Conservation (phyloP, 2,113 vertebrate species). For the Dissostichus mawsoni region DNA sequence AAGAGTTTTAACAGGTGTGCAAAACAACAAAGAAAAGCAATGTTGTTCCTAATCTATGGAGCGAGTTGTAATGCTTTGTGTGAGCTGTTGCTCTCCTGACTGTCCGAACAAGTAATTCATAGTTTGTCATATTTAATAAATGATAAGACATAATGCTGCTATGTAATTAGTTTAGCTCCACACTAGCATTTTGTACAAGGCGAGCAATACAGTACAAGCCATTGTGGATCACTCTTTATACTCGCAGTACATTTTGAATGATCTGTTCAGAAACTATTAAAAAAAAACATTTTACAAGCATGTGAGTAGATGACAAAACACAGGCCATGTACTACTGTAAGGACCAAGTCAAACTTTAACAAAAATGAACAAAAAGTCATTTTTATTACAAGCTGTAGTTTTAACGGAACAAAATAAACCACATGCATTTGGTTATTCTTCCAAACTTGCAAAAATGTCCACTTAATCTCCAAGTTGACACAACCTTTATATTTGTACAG, state of each 20-base stretch:
- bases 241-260: not conserved
- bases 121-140: not conserved
- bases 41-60: not conserved
- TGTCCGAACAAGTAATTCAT: not conserved
- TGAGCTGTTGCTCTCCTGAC: not conserved
- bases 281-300: too few relatives aligned
- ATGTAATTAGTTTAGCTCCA: not conserved
- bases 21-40: not conserved
- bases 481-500: constrained; percentile 4
- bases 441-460: not conserved
- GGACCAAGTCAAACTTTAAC: too few relatives aligned
- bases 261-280: not conserved
- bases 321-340: too few relatives aligned
- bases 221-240: not conserved
- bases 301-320: too few relatives aligned
- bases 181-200: too few relatives aligned
- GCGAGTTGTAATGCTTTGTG: too few relatives aligned
- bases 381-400: too few relatives aligned
- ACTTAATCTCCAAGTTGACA: constrained; percentile 3
- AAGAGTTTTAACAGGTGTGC: not conserved
- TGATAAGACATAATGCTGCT: not conserved
- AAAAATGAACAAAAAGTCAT: not conserved
- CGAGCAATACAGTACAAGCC: not conserved
- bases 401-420: not conserved
- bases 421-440: not conserved